Base-by-base conservation (phyloP, 2,797 vertebrate genomes). In the Margarornis squamiger region DNA sequence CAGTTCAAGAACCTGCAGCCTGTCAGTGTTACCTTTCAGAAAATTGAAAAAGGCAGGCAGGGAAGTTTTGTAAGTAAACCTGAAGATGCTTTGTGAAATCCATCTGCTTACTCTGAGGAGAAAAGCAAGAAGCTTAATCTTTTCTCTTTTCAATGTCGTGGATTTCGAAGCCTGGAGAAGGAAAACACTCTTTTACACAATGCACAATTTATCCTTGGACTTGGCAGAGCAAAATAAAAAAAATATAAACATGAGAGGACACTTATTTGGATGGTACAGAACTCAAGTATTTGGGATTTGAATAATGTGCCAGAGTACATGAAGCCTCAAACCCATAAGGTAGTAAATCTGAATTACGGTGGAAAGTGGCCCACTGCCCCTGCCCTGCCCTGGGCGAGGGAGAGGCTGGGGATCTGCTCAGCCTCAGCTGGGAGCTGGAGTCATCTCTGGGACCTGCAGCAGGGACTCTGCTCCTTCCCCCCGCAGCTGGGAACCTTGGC, bases 111-210 rank as follows among this genome's bases (percentile, higher is more conserved):
- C 16, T 73, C 55, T 6, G 58, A 66, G 54, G 5, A 39, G 62
- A 65, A 73, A 77, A 51, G 32, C 24, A 88, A 86, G 67, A 88
- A 65, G 14, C 5, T 70, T 43, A 23, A 48, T 51, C 38, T 75
- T 52, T 41, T 23, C 36, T 67, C n/a, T 71, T 78, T 68, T 70
- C 68, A 82, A 8, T 55, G 43, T n/a, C 48, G 4, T 12, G 48
- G 61, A 29, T 67, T 88, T 86, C 57, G 51, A 84, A 72, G 76
- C 11, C 70, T 86, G 48, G 58, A 46, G 84, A 75, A 96, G 29
- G 38, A 63, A 46, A 88, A 80, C 48, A 57, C 18, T 43, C 13
- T 32, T 77, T 74, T 32, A 61, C 30, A 43, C 26, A 16, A 10
- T 13, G 18, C 14, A 4, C 55, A 70, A 67, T 68, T 86, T 63